Base-by-base conservation (phyloP, 2,888 invertebrate species). In the Cheilosia variabilis region DNA sequence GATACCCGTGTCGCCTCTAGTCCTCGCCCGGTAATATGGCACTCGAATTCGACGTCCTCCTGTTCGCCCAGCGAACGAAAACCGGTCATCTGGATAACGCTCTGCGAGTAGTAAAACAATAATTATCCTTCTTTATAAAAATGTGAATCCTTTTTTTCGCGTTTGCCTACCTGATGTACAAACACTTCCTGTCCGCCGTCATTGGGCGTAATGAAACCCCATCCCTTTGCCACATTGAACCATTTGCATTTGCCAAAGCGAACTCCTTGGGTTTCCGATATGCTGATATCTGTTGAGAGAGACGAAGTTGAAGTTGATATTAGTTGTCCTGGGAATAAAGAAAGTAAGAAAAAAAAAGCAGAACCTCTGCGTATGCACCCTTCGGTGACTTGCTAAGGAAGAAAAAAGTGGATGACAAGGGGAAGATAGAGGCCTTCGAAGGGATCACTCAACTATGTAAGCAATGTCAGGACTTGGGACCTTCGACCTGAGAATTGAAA, bases 211-310 rank as follows among this genome's bases (percentile, higher is more conserved):
- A 98, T 96, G 93, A 98, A 98, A 87, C 98, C 98, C 97, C 97
- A 98, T 84, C 98, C 98, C 93, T 98, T 98, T 89, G 97, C 97
- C 87, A 98, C 97, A 93, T 98, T 98, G 93, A 98, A 98, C 98
- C 98, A 98, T 94, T 98, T 98, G 93, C 97, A 98, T 91, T 95
- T 95, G 81, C 97, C 97, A 90, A 94, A 94, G 88, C 96, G 94
- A 89, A 95, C 93, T 89, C 95, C 90, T 87, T 89, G 89, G 82
- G 89, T 89, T 88, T 90, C 91, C 77, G 89, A 88, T 63, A 88
- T 87, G 78, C 89, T 88, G 88, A 88, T 87, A 60, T 87, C 91
- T 91, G 75, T 81, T 88, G 88, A n/a, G 43, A 82, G 79, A 69
- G 53, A 78, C 52, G 41, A 58, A 50, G 31, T 55, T 31, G 4